Base-by-base conservation (phyloP, 2,113 vertebrate species). In the Cyprinodon variegatus region DNA sequence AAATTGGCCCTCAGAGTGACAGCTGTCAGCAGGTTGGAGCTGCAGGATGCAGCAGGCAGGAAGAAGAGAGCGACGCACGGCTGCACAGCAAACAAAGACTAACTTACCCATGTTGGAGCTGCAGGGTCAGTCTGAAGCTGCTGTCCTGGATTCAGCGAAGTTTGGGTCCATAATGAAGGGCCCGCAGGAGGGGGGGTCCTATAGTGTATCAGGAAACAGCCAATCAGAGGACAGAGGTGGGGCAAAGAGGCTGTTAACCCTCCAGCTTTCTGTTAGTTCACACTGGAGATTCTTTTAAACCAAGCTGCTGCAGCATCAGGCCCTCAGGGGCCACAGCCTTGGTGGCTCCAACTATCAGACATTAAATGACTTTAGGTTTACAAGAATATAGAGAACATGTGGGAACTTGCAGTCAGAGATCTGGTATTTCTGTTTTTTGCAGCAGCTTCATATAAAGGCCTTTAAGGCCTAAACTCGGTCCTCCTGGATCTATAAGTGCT, bases 101-200 rank as follows among this genome's bases (percentile, higher is more conserved):
- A 22, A 50, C 85, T 83, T 62, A 86, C 85, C 85, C 85, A 87
- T 83, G 22, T 20, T 45, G 59, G 29, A 57, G 50, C 12, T 74
- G 3, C 36, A 53, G 64, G 13, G 67, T 1, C 40, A 39, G 3
- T 15, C 45, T 10, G 75, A 41, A 60, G 8, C 65, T 67, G 46
- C 62, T 48, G 70, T n/a, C 65, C 65, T 76, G 41, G 43, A 37
- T 10, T 65, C 43, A 1, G 20, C 45, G 4, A 37, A 38, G 39
- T 17, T 41, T 38, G 36, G n/a, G 22, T 14, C 68, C 5, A 6
- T 29, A 37, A 11, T 20, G 20, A 20, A 60, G 22, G 41, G 9
- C 15, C 4, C 4, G 0, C 2, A 0, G 60, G 69, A 57, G 0
- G 61, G 40, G 17, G 61, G 3, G 40, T 14, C 17, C 1, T 1